Evolutionary conservation across 2,888 invertebrate genomes (phyloP).

Genomic region (Apantesis nais): DNA sequence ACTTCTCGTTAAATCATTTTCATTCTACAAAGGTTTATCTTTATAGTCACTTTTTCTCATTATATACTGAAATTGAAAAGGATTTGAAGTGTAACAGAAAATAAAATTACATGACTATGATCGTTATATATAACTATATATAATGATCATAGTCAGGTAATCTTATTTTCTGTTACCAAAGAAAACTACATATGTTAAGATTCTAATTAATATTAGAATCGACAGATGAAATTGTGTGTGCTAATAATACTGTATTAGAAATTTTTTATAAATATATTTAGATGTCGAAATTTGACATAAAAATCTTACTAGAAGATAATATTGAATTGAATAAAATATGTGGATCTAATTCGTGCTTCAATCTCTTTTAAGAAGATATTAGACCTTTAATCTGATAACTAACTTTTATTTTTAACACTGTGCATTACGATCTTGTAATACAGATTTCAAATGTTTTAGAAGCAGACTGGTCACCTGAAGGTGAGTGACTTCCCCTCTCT

Average conservation of each 20-base stretch:
- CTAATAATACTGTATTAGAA: not conserved
- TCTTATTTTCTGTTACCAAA: not conserved
- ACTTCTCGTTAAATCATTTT: too few relatives aligned
- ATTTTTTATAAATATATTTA: not conserved
- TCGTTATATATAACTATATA: not conserved
- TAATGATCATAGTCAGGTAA: not conserved
- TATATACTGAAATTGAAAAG: not conserved
- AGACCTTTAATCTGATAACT: not conserved
- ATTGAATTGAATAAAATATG: conserved; percentile 1
- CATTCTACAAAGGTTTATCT: too few relatives aligned
- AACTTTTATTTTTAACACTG: conserved; percentile 1
- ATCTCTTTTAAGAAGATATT: conserved; percentile 8
- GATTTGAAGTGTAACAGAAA: not conserved
- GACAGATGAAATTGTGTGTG: too few relatives aligned
- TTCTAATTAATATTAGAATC: not conserved
- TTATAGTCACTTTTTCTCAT: not conserved
- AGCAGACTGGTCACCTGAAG: too few relatives aligned
- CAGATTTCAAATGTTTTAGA: too few relatives aligned
- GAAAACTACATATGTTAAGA: not conserved
- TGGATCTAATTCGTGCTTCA: conserved; percentile 4
- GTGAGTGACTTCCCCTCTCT: too few relatives aligned
- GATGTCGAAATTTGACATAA: not conserved
- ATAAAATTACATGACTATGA: not conserved
- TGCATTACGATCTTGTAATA: not conserved
- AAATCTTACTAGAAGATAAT: not conserved